These are phyloP conservation scores for Xyrauchen texanus DNA, from an alignment of 2,113 vertebrate species.

Conservation along the genomic window DNA sequence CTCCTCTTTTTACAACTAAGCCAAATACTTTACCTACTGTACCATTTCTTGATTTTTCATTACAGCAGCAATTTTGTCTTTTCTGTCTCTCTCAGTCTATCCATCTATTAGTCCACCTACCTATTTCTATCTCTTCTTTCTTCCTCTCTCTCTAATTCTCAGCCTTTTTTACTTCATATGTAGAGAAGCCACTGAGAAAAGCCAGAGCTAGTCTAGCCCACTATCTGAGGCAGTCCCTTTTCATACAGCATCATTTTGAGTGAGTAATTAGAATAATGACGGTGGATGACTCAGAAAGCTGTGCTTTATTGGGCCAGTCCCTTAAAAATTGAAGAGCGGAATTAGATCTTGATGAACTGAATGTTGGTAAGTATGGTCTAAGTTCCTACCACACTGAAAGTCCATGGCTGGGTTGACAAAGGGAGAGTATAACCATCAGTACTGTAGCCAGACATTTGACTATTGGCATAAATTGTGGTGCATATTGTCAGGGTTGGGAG, in stretches of 20 bases:
- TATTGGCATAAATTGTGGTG: too few species aligned
- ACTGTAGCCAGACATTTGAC: too few species aligned
- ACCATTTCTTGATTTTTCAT: not conserved
- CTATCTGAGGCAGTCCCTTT: slow-evolving; percentile 18
- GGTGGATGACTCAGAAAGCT: slow-evolving; percentile 7
- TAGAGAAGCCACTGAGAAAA: slow-evolving; percentile 18
- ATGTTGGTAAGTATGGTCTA: too few species aligned
- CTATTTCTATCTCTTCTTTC: not conserved
- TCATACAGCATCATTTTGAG: slow-evolving; percentile 21
- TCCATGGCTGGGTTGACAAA: too few species aligned
- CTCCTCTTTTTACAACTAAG: slow-evolving; percentile 35
- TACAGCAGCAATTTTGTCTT: slow-evolving; percentile 5
- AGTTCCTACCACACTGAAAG: too few species aligned
- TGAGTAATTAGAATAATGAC: slow-evolving; percentile 22
- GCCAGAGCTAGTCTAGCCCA: slow-evolving; percentile 14
- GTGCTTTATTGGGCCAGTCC: not conserved
- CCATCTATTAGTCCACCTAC: not conserved
- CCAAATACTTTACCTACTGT: slow-evolving; percentile 48
- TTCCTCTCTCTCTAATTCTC: not conserved
- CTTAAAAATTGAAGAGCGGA: not conserved
- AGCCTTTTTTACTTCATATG: too few species aligned
- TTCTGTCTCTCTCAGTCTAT: not conserved
- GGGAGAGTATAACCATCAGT: too few species aligned
- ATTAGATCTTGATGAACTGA: not conserved
- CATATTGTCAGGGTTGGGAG: too few species aligned